Base-by-base conservation (phyloP, 1,140 invertebrate species). In the Yoshiicerus persimilis region DNA sequence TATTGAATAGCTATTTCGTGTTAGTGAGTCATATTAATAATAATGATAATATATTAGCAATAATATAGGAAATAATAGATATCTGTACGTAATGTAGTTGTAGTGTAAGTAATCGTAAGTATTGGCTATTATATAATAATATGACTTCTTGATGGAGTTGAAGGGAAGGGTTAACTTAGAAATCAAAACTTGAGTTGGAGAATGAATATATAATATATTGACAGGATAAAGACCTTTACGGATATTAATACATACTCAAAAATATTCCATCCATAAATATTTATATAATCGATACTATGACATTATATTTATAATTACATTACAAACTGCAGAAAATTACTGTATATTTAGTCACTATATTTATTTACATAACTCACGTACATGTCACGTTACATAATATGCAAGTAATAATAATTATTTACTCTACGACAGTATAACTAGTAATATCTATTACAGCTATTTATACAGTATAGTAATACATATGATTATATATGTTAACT, bases 171-270 rank as follows among this genome's bases (percentile, higher is more conserved):
- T 36, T 77, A 77, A 77, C 34, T 77, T 32, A 77, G 70, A 77
- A 77, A 77, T 77, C 70, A 77, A 77, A 32, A 77, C 34, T 77
- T 77, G 70, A 77, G 32, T 36, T 77, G 70, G 70, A 77, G 70
- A 77, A 34, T 77, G 30, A 77, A 36, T 36, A 77, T 36, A 70
- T 70, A 70, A 77, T 77, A 77, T 34, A 77, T 77, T 77, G 70
- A 36, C 70, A 77, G 70, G 70, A 77, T 6, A 77, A 77, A 77
- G 70, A 77, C 70, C 30, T 77, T 32, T 77, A 77, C 32, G 70
- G 32, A 77, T 77, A 77, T 77, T 77, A 77, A 77, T 77, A 77
- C 70, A 77, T 77, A 36, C 70, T 77, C 70, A 77, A 77, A 77
- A 77, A 77, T 77, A 77, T 77, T 77, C 70, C 70, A 77, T 77